Evolutionary conservation across 2,797 vertebrate genomes (phyloP), one percentile per base, ranked within the genome.

Genomic region (Otolemur crassicaudatus): DNA sequence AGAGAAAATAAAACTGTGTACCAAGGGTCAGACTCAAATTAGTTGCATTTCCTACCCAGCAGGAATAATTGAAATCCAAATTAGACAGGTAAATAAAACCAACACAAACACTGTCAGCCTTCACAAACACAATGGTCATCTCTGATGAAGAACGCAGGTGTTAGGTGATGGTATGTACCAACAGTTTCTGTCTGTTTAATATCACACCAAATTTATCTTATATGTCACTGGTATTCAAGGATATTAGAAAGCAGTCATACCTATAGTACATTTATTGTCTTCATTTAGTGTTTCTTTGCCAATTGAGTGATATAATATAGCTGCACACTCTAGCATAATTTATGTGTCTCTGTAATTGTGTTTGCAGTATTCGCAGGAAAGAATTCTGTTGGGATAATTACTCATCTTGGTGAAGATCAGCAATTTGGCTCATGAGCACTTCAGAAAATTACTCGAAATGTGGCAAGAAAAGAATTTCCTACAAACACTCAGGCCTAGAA

Each of bases 301-400:
- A 94, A 94, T 61, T 96, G 76, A 90, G 81, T 58, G 58, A 25
- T 43, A 63, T 85, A 61, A 67, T 73, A 56, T 11, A 94, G 84
- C 94, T 87, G 87, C 88, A 94, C 53, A 14, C 84, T 93, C 40
- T 94, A 97, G 80, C 49, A 77, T 97, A 98, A 96, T 97, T 97
- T 96, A 97, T 91, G 84, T 96, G 85, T 87, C 88, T 95, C 94
- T 97, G 97, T 97, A 97, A 98, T 91, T 97, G 97, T 97, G 95
- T 97, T 98, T 98, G 95, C 95, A 90, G 82, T 95, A 90, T 98
- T 98, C 97, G 94, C 72, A 93, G 86, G 94, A 98, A 98, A 98
- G 87, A 77, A 95, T 97, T 90, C 95, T 97, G 96, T 98, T 96
- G 97, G 49, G 93, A 97, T 98, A 98, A 98, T 98, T 98, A 97